Evolutionary conservation across 2,797 vertebrate genomes (phyloP).

Genomic region (Knipowitschia caucasica): DNA sequence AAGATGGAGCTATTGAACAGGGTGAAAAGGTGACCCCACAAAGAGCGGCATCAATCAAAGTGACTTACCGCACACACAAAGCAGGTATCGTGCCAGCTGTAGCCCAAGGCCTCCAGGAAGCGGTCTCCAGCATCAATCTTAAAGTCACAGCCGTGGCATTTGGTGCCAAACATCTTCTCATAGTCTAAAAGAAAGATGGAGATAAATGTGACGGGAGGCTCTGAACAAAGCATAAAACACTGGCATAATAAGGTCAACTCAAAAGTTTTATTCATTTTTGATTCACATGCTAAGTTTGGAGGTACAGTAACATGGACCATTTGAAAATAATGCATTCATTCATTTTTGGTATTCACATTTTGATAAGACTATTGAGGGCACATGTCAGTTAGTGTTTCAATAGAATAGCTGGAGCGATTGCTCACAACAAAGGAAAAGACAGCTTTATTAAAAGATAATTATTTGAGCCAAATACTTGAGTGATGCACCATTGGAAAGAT

Average conservation of each 20-base stretch:
- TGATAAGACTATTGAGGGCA: no score
- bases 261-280: background rate
- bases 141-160: conserved; percentile 98
- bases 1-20: conserved; percentile 36
- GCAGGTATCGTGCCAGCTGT: conserved; percentile 99
- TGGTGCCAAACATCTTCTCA: conserved; percentile 99
- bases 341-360: no score
- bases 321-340: no score
- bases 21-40: conserved; percentile 32
- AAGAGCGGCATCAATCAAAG: conserved; percentile 62
- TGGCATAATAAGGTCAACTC: conserved; percentile 22
- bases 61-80: conserved; percentile 96
- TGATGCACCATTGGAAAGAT: no score
- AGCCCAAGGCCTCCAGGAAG: conserved; percentile 96
- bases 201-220: conserved; percentile 2
- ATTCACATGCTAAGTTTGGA: background rate
- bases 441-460: no score
- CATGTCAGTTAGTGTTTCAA: no score
- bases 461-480: no score
- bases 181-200: conserved; percentile 78
- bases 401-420: no score
- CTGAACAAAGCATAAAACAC: conserved; percentile 18
- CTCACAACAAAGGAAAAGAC: no score
- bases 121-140: conserved; percentile 98
- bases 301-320: no score